Percentiles rank a stretch among this genome's conserved stretches.
phyloP scores from a whole-genome alignment of 2,113 vertebrate genomes.

The Semnornis frantzii region DNA sequence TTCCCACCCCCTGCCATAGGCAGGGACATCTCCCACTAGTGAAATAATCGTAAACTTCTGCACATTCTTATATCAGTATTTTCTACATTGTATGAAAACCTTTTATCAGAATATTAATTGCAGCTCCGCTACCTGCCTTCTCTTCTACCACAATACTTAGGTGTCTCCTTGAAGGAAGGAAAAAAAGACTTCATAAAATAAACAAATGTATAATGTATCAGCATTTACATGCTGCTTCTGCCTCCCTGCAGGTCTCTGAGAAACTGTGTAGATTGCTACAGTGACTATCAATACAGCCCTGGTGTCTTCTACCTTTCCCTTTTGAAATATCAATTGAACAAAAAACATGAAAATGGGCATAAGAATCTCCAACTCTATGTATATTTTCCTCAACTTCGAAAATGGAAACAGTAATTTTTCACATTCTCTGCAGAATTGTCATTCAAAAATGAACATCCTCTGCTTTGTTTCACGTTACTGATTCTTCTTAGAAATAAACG shows the following conservation, averaged over 20 bases:
- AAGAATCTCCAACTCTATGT: not conserved
- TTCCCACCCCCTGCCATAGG: too few relatives aligned
- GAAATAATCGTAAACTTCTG: not conserved
- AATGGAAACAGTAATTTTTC: not conserved
- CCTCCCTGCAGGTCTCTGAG: not conserved
- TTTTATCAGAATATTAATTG: not conserved
- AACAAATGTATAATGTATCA: not conserved
- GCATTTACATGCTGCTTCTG: not conserved
- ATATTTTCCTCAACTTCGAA: not conserved
- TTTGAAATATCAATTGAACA: not conserved
- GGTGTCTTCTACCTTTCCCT: not conserved
- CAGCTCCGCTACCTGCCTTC: not conserved
- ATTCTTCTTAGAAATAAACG: conserved; percentile 1
- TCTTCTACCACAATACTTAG: not conserved
- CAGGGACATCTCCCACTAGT: too few relatives aligned
- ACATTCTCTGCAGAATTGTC: not conserved
- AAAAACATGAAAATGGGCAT: not conserved
- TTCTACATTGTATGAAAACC: not conserved
- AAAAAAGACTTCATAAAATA: not conserved
- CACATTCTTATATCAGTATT: not conserved
- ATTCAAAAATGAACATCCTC: not conserved
- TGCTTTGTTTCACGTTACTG: not conserved
- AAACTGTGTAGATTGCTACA: not conserved
- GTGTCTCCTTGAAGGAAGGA: not conserved
- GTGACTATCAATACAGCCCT: not conserved